Percentiles rank a stretch among this genome's conserved stretches.
Evolutionary conservation across 2,888 invertebrate species (phyloP).

Genomic region (Cyaniris semiargus): DNA sequence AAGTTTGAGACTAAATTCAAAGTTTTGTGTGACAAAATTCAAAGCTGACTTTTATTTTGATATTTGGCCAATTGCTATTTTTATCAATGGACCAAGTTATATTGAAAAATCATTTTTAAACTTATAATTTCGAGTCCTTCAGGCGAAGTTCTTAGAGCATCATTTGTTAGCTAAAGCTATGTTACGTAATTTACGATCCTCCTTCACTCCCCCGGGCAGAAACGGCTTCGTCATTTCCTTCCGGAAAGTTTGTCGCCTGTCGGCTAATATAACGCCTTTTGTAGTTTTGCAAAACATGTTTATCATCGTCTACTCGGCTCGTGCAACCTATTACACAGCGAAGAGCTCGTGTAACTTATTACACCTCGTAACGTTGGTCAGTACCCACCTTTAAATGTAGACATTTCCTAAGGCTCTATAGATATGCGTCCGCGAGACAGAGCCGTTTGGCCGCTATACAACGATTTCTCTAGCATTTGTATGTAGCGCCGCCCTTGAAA

Average conservation of each 20-base stretch:
- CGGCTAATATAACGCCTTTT: slow-evolving; percentile 3
- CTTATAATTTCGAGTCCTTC: background rate
- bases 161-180: slow-evolving; percentile 5
- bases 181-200: slow-evolving; percentile 20
- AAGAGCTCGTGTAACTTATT: background rate
- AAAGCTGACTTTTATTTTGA: too few species aligned
- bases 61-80: background rate
- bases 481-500: too few species aligned
- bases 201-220: slow-evolving; percentile 15
- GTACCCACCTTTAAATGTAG: too few species aligned
- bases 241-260: slow-evolving; percentile 8
- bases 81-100: background rate
- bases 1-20: too few species aligned
- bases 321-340: background rate
- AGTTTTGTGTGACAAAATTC: too few species aligned
- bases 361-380: background rate
- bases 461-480: too few species aligned
- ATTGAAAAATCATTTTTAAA: background rate
- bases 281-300: background rate
- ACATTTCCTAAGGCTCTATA: background rate
- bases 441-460: too few species aligned
- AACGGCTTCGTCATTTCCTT: slow-evolving; percentile 23
- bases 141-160: background rate
- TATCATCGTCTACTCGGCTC: background rate
- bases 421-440: background rate